Evolutionary conservation across 2,888 invertebrate genomes (phyloP).

Genomic region (Pherbina coryleti): DNA sequence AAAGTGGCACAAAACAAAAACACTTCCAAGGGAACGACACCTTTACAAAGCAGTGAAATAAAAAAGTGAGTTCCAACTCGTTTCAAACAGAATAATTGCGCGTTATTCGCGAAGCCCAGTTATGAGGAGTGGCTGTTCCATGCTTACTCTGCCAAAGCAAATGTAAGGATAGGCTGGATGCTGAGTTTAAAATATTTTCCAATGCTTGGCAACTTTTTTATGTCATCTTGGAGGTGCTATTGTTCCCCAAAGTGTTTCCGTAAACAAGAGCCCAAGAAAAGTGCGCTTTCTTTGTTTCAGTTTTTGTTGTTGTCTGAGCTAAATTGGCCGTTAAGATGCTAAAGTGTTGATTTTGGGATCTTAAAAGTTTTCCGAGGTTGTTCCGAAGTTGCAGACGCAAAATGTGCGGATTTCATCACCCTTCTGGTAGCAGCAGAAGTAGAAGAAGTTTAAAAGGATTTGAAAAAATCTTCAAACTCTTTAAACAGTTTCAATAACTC

Average conservation of each 20-base stretch:
- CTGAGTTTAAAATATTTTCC: conserved; percentile 13
- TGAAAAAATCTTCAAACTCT: neutral
- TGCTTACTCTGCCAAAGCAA: neutral
- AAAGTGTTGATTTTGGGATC: conserved; percentile 29
- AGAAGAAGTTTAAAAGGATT: neutral
- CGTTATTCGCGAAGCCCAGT: neutral
- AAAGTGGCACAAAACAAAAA: conserved; percentile 10
- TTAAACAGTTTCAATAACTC: neutral
- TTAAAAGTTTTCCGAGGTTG: conserved; percentile 13
- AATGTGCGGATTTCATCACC: conserved; percentile 5
- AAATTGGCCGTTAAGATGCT: conserved; percentile 38
- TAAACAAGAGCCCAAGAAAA: conserved; percentile 22
- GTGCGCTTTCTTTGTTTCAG: conserved; percentile 13
- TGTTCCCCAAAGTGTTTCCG: conserved; percentile 36
- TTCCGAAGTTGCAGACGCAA: conserved; percentile 8
- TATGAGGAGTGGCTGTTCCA: neutral
- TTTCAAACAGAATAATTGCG: conserved; percentile 21
- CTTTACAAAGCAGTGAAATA: neutral
- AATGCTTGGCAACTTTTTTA: neutral
- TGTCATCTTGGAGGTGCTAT: conserved; percentile 9
- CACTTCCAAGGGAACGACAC: neutral
- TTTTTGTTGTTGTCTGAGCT: conserved; percentile 5
- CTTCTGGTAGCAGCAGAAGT: too few relatives aligned
- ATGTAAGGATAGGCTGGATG: conserved; percentile 41
- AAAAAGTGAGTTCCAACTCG: neutral